Evolutionary conservation across 2,888 invertebrate species (phyloP).

Genomic region (Andrena hattorfiana): DNA sequence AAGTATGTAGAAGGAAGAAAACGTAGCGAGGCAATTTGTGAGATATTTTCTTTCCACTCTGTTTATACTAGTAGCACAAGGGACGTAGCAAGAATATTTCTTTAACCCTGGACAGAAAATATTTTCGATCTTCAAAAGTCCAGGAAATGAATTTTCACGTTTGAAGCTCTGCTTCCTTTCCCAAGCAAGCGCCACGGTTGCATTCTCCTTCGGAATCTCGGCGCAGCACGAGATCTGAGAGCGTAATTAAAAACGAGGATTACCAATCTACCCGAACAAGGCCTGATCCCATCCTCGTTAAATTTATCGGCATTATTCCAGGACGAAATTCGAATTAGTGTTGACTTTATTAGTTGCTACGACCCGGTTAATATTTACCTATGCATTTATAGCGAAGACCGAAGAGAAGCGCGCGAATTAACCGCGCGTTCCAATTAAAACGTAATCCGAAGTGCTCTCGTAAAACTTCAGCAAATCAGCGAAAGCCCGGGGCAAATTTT

Average conservation of each 20-base stretch:
- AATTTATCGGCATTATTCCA: not conserved
- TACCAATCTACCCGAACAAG: not conserved
- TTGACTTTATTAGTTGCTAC: not conserved
- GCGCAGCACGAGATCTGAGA: not conserved
- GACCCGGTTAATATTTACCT: not conserved
- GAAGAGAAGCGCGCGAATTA: not conserved
- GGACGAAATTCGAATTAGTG: not conserved
- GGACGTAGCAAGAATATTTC: not conserved
- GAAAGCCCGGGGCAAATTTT: not conserved
- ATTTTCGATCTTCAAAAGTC: not conserved
- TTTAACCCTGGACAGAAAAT: not conserved
- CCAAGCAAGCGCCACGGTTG: not conserved
- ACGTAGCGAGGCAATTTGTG: slow-evolving; percentile 17
- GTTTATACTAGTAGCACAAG: slow-evolving; percentile 2
- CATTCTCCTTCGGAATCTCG: not conserved
- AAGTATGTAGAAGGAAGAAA: not conserved
- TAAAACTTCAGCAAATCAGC: not conserved
- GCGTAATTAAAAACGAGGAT: not conserved
- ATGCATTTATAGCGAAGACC: not conserved
- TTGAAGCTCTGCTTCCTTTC: not conserved
- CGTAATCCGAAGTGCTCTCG: not conserved
- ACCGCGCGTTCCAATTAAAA: not conserved
- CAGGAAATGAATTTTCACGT: not conserved
- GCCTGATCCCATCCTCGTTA: not conserved
- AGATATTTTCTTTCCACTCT: not conserved